Conservation (phyloP, 2,888 invertebrate genomes). For the Scrobipalpa costella region DNA sequence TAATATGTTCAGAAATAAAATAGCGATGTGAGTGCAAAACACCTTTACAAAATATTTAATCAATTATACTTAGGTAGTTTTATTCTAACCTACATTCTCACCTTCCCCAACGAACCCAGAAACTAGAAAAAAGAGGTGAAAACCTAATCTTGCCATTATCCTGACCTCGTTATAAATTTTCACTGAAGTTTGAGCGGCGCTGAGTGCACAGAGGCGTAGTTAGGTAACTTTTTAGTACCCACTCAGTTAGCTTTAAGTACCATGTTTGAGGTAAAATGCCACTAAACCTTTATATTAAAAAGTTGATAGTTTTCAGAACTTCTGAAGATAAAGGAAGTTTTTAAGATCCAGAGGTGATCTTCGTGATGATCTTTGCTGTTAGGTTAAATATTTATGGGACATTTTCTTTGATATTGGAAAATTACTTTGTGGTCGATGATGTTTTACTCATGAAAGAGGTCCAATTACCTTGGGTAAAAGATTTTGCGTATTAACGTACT, state of each 20-base stretch:
- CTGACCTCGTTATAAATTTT: slow-evolving; percentile 41
- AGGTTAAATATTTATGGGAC: background rate
- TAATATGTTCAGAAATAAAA: too few relatives aligned
- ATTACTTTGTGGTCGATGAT: too few relatives aligned
- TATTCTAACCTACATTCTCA: too few relatives aligned
- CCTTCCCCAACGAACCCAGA: slow-evolving; percentile 1
- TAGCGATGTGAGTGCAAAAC: too few relatives aligned
- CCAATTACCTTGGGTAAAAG: too few relatives aligned
- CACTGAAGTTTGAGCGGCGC: slow-evolving; percentile 35
- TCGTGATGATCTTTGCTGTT: background rate
- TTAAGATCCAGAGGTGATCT: slow-evolving; percentile 13
- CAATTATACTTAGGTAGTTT: too few relatives aligned
- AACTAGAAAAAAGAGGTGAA: slow-evolving; percentile 30
- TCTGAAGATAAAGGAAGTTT: slow-evolving; percentile 10
- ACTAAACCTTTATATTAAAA: slow-evolving; percentile 31
- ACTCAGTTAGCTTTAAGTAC: slow-evolving; percentile 26
- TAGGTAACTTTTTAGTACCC: slow-evolving; percentile 29
- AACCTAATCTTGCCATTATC: slow-evolving; percentile 41
- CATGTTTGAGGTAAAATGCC: slow-evolving; percentile 28
- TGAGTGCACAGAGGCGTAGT: slow-evolving; percentile 28
- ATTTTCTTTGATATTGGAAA: background rate
- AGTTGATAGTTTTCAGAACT: slow-evolving; percentile 21
- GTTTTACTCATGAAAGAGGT: too few relatives aligned
- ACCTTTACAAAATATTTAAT: too few relatives aligned
- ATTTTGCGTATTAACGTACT: too few relatives aligned